A percentile compares a stretch with the other conserved stretches of the same genome.
These are phyloP conservation scores for Tolmerus cingulatus DNA, from an alignment of 2,888 invertebrate genomes.

Conservation along the genomic window DNA sequence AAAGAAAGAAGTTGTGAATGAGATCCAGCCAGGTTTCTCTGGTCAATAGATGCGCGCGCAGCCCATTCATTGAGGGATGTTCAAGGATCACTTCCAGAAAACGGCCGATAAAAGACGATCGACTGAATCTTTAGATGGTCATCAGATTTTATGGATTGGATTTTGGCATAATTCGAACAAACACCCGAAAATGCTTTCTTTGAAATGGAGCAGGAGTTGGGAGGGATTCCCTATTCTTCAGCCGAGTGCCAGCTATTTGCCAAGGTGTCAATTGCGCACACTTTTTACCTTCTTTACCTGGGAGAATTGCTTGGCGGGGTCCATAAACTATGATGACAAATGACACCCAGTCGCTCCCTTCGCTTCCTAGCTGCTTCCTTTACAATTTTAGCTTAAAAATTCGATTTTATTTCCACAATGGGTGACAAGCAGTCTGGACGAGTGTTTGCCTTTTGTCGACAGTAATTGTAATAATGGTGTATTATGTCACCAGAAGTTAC, in stretches of 20 bases:
- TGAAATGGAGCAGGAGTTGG: neutral
- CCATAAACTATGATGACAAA: constrained; percentile 47
- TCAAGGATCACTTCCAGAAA: neutral
- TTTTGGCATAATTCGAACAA: constrained; percentile 27
- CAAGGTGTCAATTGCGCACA: constrained; percentile 40
- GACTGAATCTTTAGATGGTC: constrained; percentile 14
- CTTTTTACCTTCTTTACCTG: constrained; percentile 2
- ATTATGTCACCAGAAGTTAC: constrained; percentile 40
- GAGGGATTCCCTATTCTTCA: neutral
- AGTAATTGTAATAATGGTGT: constrained; percentile 31
- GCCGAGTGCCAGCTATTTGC: constrained; percentile 26
- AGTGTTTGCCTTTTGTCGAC: constrained; percentile 16
- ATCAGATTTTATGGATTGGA: constrained; percentile 24
- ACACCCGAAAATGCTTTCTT: neutral
- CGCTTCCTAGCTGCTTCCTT: neutral
- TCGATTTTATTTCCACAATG: constrained; percentile 18
- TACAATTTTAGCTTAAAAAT: constrained; percentile 16
- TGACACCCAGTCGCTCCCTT: constrained; percentile 25
- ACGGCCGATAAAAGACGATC: constrained; percentile 30
- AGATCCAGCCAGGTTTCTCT: constrained; percentile 42
- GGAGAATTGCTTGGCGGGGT: neutral
- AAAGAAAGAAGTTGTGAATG: neutral
- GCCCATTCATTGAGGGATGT: constrained; percentile 44
- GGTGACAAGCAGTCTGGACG: neutral
- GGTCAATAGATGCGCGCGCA: constrained; percentile 40